Evolutionary conservation across 2,888 invertebrate genomes (phyloP), one percentile per base, ranked within the genome.

Genomic region (Gymnocheta viridis): DNA sequence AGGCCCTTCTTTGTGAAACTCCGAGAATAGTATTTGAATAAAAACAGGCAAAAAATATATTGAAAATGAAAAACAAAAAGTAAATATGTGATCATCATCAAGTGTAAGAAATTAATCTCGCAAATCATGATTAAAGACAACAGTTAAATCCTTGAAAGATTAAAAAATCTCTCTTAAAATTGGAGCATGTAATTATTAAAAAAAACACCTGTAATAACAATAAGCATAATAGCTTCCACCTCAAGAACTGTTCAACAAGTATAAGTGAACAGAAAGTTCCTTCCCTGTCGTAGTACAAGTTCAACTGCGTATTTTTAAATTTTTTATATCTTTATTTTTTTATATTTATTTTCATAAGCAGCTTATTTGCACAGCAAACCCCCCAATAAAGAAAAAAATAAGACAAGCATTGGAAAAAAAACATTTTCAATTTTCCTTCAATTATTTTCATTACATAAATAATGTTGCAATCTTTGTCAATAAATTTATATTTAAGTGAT

Each of bases 401-500:
- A 35, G 14, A 60, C 4, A 22, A 44, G 24, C 27, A 51, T 7
- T 3, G 4, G 27, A 38, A 54, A 44, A 32, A 58, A 47, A 19
- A 41, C 1, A 56, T 79, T 81, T 74, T 74, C 73, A 73, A 81
- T 74, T 74, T 74, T 81, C 32, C 44, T 73, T 78, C 82, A 82
- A 78, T 82, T 82, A 82, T 78, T 58, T 73, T 82, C 67, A 78
- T 78, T 73, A 78, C 70, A 78, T 78, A 82, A 78, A 82, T 82
- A 82, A 82, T 82, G 78, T 82, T 73, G 78, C 62, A 73, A 82
- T 82, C 82, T 78, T 69, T 73, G 78, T 82, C 82, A 78, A 78
- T 78, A 82, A 78, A 82, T 82, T 82, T 82, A 54, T 78, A 62
- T 78, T 69, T 78, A 82, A 82, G 82, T 82, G 82, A 82, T 82